Evolutionary conservation across 2,888 invertebrate species (phyloP).

Genomic region (Zaprionus bogoriensis): DNA sequence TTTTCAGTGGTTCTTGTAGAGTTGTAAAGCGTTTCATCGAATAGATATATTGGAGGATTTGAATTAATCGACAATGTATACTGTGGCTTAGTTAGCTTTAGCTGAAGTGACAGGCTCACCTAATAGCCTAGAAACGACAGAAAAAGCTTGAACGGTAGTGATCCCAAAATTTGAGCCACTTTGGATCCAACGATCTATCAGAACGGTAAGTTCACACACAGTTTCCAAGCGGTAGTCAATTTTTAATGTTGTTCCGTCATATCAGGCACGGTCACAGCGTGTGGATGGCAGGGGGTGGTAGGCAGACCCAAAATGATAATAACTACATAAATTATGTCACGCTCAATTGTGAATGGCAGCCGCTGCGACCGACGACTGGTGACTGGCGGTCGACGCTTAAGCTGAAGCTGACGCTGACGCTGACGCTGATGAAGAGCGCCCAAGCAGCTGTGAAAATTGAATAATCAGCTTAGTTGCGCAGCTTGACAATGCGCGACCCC

Average conservation of each 20-base stretch:
- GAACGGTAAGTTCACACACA: not conserved
- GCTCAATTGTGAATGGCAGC: constrained; percentile 59
- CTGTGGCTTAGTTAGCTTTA: not conserved
- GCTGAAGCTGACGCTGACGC: not conserved
- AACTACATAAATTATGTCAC: constrained; percentile 60
- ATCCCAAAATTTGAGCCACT: no score
- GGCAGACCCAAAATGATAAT: constrained; percentile 16
- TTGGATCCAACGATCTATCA: no score
- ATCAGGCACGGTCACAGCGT: not conserved
- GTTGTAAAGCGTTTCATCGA: not conserved
- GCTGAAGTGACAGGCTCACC: not conserved
- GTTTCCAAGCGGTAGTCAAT: constrained; percentile 24
- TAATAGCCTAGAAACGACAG: no score
- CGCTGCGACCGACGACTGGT: constrained; percentile 1
- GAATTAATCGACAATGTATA: not conserved
- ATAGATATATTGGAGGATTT: not conserved
- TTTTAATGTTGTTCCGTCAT: constrained; percentile 44
- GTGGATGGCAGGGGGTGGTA: no score
- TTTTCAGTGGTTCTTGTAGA: not conserved
- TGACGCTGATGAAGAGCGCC: constrained; percentile 57
- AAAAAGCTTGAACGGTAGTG: no score
- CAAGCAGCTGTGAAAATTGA: constrained; percentile 71
- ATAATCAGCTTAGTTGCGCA: constrained; percentile 70
- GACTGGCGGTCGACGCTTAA: not conserved
- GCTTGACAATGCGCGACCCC: constrained; percentile 42